Conservation (phyloP, 1,140 invertebrate species). For the Steinernema feltiae region DNA sequence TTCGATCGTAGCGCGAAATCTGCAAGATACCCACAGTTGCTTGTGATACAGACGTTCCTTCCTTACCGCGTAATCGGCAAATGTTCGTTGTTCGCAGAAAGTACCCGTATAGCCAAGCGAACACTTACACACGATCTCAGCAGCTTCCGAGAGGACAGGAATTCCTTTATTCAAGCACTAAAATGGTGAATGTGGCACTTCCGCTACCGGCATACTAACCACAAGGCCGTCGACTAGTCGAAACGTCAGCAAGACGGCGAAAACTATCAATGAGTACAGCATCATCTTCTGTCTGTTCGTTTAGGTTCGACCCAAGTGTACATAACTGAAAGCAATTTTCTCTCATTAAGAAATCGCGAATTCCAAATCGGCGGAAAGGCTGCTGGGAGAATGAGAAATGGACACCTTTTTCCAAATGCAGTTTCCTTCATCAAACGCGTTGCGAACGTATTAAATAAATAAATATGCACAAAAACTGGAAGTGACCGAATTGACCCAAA, state of each 20-base stretch:
- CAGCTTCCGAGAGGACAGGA: neutral
- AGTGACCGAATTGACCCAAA: neutral
- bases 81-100: neutral
- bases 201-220: neutral
- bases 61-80: constrained; percentile 7
- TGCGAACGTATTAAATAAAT: constrained; percentile 4
- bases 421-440: neutral
- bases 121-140: constrained; percentile 2
- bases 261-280: neutral
- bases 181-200: neutral
- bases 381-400: too few species aligned
- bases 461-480: neutral
- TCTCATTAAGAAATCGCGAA: too few species aligned
- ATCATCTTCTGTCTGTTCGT: neutral
- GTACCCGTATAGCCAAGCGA: constrained; percentile 8
- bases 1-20: constrained; percentile 4
- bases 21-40: too few species aligned
- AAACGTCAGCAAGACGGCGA: neutral
- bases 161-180: neutral
- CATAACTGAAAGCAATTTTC: constrained; percentile 11
- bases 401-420: neutral
- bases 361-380: too few species aligned
- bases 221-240: neutral
- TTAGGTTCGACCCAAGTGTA: neutral
- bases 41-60: too few species aligned